Conservation (phyloP, 2,113 vertebrate genomes). For the Ornithorhynchus anatinus region DNA sequence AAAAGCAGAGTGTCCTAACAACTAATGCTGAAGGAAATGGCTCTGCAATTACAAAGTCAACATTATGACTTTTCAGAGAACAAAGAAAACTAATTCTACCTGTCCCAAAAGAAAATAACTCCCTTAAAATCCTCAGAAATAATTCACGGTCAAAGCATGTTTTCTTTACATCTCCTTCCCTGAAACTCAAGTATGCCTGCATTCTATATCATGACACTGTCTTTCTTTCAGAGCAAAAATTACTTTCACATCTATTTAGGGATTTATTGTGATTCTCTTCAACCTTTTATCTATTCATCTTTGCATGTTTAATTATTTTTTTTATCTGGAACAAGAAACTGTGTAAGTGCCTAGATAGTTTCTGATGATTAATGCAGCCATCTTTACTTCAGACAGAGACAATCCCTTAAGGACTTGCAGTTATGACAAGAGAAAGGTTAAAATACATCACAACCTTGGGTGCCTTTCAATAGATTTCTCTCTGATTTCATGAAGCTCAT, state of each 20-base stretch:
- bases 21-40: background rate
- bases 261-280: conserved; percentile 62
- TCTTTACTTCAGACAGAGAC: conserved; percentile 56
- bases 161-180: background rate
- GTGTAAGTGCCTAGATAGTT: conserved; percentile 35
- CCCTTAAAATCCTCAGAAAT: background rate
- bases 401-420: conserved; percentile 51
- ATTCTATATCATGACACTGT: conserved; percentile 39
- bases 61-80: background rate
- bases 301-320: conserved; percentile 68
- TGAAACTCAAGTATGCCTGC: conserved; percentile 30
- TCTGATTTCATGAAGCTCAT: conserved; percentile 72
- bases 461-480: conserved; percentile 68
- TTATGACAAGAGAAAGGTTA: conserved; percentile 65
- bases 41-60: background rate
- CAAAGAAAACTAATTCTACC: conserved; percentile 24
- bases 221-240: conserved; percentile 27
- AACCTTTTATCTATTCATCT: conserved; percentile 49
- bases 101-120: conserved; percentile 3
- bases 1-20: fast-evolving
- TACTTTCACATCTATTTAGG: background rate
- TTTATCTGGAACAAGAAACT: conserved; percentile 49
- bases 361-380: conserved; percentile 64
- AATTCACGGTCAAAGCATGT: conserved; percentile 15
- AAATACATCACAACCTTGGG: conserved; percentile 67